Conservation (phyloP, 2,797 vertebrate genomes). For the Gila robusta region DNA sequence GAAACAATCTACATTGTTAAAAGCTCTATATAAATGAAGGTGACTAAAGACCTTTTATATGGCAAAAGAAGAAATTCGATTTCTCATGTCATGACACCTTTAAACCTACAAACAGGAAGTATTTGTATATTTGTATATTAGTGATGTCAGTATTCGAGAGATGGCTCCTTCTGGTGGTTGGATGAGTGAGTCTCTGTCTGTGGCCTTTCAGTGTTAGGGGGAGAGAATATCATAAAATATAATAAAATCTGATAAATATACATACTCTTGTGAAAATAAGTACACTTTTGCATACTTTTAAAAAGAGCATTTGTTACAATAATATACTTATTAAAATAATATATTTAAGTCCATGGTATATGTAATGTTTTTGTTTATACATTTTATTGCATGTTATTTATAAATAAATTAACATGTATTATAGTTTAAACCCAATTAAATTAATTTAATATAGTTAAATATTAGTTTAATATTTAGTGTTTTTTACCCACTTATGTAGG, state of each 20-base stretch:
- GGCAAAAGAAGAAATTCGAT: too few species aligned
- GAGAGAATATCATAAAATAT: neutral
- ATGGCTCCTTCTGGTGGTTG: too few species aligned
- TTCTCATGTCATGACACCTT: neutral
- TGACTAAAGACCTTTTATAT: too few species aligned
- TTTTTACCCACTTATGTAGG: neutral
- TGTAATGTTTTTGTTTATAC: neutral
- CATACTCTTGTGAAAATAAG: neutral
- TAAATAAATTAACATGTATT: neutral
- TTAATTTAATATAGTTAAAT: neutral
- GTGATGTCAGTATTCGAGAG: too few species aligned
- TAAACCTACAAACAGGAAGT: too few species aligned
- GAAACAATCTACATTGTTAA: too few species aligned
- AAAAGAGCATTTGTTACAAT: neutral
- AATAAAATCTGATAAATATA: neutral
- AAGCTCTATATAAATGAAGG: too few species aligned
- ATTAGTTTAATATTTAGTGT: neutral
- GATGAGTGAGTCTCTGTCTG: too few species aligned
- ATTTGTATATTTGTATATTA: too few species aligned
- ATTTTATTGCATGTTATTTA: neutral
- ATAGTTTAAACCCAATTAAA: neutral
- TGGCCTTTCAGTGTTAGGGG: neutral
- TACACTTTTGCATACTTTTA: neutral
- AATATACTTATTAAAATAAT: neutral
- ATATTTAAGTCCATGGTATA: neutral